Evolutionary conservation across 2,888 invertebrate species (phyloP).

Genomic region (Electrophaes corylata): DNA sequence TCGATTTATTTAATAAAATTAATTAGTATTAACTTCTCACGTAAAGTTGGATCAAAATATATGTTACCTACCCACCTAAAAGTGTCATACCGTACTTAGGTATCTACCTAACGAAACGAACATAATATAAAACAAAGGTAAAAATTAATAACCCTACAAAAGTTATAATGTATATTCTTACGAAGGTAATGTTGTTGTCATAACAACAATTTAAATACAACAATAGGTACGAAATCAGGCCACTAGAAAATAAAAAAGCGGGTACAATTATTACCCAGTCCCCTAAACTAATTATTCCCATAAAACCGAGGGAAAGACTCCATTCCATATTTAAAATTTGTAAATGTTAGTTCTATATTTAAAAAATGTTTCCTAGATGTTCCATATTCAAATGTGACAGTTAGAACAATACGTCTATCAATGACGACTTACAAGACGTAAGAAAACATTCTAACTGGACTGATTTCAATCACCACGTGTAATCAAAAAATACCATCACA

Average conservation of each 20-base stretch:
- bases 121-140: not conserved
- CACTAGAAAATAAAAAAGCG: not conserved
- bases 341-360: not conserved
- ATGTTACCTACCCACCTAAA: too few species aligned
- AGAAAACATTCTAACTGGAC: constrained; percentile 10
- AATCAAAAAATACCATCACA: constrained; percentile 11
- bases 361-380: not conserved
- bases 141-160: not conserved
- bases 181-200: constrained; percentile 23
- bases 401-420: not conserved
- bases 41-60: too few species aligned
- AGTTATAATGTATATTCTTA: not conserved
- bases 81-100: too few species aligned
- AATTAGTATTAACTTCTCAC: too few species aligned
- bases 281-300: not conserved
- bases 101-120: too few species aligned
- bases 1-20: not conserved
- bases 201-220: constrained; percentile 18
- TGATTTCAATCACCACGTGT: constrained; percentile 26
- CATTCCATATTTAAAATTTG: too few species aligned
- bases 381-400: not conserved
- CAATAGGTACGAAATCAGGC: not conserved
- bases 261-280: not conserved
- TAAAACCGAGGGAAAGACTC: not conserved
- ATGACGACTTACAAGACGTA: constrained; percentile 1